Percentiles rank a stretch among this genome's conserved stretches.
Evolutionary conservation across 2,113 vertebrate species (phyloP).

Genomic region (Vidua chalybeata): DNA sequence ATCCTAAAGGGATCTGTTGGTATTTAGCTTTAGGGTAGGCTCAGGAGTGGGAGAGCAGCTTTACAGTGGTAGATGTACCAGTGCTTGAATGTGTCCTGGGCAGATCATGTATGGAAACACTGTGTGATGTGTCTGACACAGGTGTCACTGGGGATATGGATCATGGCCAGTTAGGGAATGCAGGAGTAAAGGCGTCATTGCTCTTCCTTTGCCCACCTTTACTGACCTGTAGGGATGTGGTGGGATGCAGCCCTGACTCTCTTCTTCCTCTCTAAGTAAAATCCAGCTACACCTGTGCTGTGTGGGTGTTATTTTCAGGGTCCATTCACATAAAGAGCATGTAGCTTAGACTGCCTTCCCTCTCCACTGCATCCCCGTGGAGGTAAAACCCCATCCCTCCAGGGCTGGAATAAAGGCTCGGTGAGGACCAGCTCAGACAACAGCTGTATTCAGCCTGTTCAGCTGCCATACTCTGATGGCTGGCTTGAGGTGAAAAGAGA

Average conservation of each 20-base stretch:
- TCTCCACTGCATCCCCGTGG: not conserved
- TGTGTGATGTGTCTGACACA: not conserved
- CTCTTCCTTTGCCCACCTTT: not conserved
- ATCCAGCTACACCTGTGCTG: not conserved
- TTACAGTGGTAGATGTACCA: not conserved
- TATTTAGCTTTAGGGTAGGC: not conserved
- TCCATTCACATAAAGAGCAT: rapidly evolving
- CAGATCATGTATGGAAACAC: not conserved
- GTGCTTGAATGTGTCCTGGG: not conserved
- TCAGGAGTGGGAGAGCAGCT: not conserved
- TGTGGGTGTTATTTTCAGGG: not conserved
- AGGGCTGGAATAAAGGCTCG: not conserved
- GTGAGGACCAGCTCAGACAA: not conserved
- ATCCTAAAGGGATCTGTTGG: not conserved
- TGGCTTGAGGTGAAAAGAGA: not conserved
- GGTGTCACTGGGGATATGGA: not conserved
- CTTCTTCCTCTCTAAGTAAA: not conserved
- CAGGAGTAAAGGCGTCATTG: not conserved
- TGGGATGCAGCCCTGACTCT: not conserved
- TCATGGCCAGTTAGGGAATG: not conserved
- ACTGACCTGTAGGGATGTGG: not conserved
- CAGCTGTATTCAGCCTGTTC: not conserved
- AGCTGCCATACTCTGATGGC: rapidly evolving
- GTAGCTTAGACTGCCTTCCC: not conserved
- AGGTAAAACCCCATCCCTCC: not conserved